Percentiles rank a stretch among this genome's conserved stretches.
phyloP scores from a whole-genome alignment of 2,888 invertebrate genomes.

The Anoplius nigerrimus region DNA sequence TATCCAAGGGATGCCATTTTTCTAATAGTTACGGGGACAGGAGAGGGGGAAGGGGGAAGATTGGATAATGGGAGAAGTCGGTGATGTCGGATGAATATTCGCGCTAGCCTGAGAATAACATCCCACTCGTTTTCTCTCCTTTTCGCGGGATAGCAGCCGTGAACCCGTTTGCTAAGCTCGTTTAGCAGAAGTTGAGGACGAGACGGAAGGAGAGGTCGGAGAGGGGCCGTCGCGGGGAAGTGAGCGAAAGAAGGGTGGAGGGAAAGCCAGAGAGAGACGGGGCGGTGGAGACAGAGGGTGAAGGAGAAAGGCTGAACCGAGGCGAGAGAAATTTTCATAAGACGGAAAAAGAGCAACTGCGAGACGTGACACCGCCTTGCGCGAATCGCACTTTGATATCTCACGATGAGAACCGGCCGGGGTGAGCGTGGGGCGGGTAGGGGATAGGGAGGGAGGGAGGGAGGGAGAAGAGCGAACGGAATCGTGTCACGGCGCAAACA shows the following conservation, averaged over 20 bases:
- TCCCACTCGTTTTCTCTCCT: constrained; percentile 35
- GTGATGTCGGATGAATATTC: constrained; percentile 29
- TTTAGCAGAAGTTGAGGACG: background rate
- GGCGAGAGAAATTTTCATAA: background rate
- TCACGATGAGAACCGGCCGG: too few species aligned
- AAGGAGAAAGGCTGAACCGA: background rate
- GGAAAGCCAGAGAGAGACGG: background rate
- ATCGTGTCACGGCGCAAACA: constrained; percentile 10
- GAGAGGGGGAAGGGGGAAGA: constrained; percentile 2
- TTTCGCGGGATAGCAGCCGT: constrained; percentile 61
- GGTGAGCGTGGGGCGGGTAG: background rate
- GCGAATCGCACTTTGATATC: constrained; percentile 9
- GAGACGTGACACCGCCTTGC: background rate
- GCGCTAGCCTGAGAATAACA: constrained; percentile 59
- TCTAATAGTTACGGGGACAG: constrained; percentile 49
- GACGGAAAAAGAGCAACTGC: background rate
- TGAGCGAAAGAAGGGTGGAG: background rate
- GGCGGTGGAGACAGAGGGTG: background rate
- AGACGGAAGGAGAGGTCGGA: background rate
- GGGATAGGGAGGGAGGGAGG: background rate
- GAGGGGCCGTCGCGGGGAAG: too few species aligned
- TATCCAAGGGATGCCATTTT: constrained; percentile 35
- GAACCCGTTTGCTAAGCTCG: constrained; percentile 34
- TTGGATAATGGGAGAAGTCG: background rate
- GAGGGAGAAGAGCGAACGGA: background rate